Evolutionary conservation across 2,888 invertebrate species (phyloP), one percentile per base, ranked within the genome.

Genomic region (Nomada hirtipes): DNA sequence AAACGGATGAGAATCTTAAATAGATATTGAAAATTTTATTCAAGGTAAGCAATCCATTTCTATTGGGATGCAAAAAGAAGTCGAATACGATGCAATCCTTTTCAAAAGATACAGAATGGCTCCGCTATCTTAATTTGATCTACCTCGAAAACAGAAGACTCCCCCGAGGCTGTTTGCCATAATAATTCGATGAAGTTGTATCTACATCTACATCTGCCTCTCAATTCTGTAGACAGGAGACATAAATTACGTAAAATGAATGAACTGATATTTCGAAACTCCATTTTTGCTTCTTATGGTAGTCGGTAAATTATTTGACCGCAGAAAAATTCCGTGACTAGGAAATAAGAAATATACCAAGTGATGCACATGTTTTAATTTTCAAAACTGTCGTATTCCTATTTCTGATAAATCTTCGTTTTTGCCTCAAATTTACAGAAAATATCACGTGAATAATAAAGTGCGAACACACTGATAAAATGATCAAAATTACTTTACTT

Each of bases 121-220:
- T 23, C 15, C 47, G 36, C 42, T 26, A 76, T 76, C 50, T 64
- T 57, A 64, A 64, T 76, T 36, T 59, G 57, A 71, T 71, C 55
- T 20, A 64, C 50, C 44, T 69, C 15, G 42, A 68, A 68, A 69
- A 44, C 55, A 70, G 36, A 71, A 71, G 71, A n/a, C 23, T 29
- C 15, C 29, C 44, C 53, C 44, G 44, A 20, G 57, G 29, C 55
- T 70, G 36, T 76, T 76, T 71, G 57, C 42, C 29, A 69, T 61
- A 71, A 69, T 61, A 61, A 71, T 71, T 76, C n/a, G 57, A 71
- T 20, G 55, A 63, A 53, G 20, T 52, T n/a, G 26, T 47, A 36
- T 20, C n/a, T 29, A 47, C 76, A 13, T 23, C 57, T 50, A n/a
- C 57, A 59, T 64, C 57, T 70, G 61, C 36, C 36, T 70, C 13